phyloP scores from a whole-genome alignment of 2,888 invertebrate species.

The Drosophila phalerata region DNA sequence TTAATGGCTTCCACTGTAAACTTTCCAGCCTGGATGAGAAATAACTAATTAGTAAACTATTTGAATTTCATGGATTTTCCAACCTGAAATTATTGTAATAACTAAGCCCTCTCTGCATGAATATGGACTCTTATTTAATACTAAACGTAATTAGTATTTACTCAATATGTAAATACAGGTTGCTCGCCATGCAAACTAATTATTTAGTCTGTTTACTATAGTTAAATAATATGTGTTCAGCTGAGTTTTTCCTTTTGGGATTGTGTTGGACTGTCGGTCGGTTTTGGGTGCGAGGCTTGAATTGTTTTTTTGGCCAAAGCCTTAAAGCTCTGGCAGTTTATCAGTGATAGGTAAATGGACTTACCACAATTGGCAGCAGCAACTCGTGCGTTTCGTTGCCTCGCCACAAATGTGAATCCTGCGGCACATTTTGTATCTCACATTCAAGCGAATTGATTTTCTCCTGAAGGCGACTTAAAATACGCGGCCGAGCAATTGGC shows the following conservation, averaged over 20 bases:
- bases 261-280: conserved; percentile 29
- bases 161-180: conserved; percentile 28
- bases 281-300: conserved; percentile 51
- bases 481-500: conserved; percentile 84
- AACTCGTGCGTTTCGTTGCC: conserved; percentile 91
- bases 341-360: conserved; percentile 65
- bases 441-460: conserved; percentile 89
- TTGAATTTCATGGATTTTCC: neutral
- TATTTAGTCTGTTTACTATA: conserved; percentile 49
- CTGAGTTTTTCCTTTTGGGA: neutral
- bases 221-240: conserved; percentile 34
- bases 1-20: too few species aligned
- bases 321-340: conserved; percentile 37
- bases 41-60: conserved; percentile 9
- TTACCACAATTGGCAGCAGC: conserved; percentile 89
- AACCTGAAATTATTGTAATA: neutral
- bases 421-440: conserved; percentile 88
- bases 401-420: conserved; percentile 89
- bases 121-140: conserved; percentile 16
- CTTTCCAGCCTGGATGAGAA: neutral
- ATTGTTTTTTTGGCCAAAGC: conserved; percentile 61
- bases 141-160: conserved; percentile 19
- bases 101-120: neutral
- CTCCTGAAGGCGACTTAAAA: conserved; percentile 88
- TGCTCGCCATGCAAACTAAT: conserved; percentile 43